Base-by-base conservation (phyloP, 2,888 invertebrate genomes). In the Noctua janthina region DNA sequence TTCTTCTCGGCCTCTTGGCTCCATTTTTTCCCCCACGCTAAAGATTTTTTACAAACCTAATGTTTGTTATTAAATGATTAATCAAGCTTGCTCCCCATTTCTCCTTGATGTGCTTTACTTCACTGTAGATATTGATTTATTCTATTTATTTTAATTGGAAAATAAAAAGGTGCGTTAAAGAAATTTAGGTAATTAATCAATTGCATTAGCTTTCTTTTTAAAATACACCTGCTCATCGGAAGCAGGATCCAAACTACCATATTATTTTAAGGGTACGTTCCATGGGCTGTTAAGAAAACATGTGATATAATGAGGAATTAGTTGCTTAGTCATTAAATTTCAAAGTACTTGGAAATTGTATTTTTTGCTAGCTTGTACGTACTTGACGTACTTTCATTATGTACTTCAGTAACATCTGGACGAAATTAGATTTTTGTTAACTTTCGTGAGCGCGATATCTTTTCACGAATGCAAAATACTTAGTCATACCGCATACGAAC, bases 251-350 rank as follows among this genome's bases (percentile, higher is more conserved):
- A 56, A 23, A 17, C 39, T 67, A 79, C 49, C n/a, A n/a, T 15
- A 39, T 35, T 54, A 54, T 35, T 72, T 56, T 56, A 15, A 49
- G 35, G 46, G 15, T n/a, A 46, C 20, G 11, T n/a, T 66, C 64
- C 29, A 17, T 66, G 39, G n/a, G 10, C 13, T 23, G 17, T 64
- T 66, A 59, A 3, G 7, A 51, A 68, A 80, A 51, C 78, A 78
- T 78, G 66, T 62, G 23, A 1, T 20, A 23, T 23, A 59, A 59
- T 59, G 20, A 17, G 13, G n/a, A 81, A 51, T 68, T 67, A 46
- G 15, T 49, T 39, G 17, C 13, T 35, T 17, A 64, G 15, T 23
- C 1, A 23, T 39, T 66, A 3, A 10, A 66, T 35, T 35, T 35
- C 56, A 64, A 51, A 49, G 5, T 17, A 49, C 35, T 56, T 20